A percentile compares a stretch with the other conserved stretches of the same genome.
phyloP scores from a whole-genome alignment of 2,797 vertebrate genomes.

The Podarcis siculus region DNA sequence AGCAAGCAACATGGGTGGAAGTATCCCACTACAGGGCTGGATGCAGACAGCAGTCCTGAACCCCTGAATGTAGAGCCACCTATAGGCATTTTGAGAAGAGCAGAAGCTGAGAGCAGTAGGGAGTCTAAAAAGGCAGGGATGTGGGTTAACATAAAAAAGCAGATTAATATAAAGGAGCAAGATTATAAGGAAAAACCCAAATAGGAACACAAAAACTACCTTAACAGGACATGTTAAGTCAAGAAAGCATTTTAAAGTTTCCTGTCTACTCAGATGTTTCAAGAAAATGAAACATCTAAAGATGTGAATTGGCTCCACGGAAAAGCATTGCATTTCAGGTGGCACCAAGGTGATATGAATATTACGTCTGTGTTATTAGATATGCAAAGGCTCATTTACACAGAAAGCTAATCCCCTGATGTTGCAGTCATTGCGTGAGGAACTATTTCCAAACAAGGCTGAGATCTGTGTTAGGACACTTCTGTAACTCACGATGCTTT shows the following conservation, averaged over 20 bases:
- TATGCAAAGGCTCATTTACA: not conserved
- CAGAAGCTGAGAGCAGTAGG: not conserved
- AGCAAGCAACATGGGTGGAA: not conserved
- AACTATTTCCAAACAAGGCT: not conserved
- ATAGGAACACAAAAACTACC: not conserved
- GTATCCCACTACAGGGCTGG: not conserved
- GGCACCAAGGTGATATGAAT: not conserved
- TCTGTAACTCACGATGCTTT: not conserved
- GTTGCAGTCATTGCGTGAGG: not conserved
- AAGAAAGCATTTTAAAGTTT: not conserved
- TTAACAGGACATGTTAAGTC: not conserved
- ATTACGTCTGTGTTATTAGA: not conserved
- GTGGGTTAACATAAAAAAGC: not conserved
- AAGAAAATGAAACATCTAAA: not conserved
- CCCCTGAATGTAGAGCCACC: not conserved
- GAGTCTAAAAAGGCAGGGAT: not conserved
- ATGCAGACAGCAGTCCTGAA: not conserved
- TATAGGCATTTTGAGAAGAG: not conserved
- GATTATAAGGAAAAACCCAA: conserved; percentile 4
- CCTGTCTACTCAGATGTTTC: not conserved
- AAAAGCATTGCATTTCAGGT: not conserved
- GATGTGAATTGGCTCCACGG: not conserved
- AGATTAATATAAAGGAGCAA: not conserved
- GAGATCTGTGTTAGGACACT: not conserved
- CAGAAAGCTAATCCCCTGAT: not conserved